phyloP scores from a whole-genome alignment of 2,113 vertebrate species.

The Sapajus apella region DNA sequence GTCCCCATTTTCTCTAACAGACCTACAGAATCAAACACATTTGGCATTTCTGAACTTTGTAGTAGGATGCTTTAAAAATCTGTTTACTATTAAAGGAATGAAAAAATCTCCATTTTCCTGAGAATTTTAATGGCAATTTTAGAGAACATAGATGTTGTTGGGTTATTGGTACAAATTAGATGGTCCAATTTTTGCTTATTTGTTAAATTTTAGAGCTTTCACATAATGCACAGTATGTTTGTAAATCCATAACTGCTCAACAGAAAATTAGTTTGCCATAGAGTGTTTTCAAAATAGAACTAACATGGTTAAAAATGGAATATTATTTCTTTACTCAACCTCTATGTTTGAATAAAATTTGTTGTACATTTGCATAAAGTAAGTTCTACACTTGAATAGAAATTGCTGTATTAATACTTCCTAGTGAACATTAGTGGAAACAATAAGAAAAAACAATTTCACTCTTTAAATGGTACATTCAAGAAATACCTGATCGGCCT shows the following conservation, averaged over 20 bases:
- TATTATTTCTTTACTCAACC: not conserved
- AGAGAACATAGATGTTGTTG: not conserved
- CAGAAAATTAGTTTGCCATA: not conserved
- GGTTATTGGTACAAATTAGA: slow-evolving; percentile 20
- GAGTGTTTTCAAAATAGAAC: not conserved
- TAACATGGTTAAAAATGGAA: not conserved
- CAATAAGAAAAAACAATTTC: not conserved
- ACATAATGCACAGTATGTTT: not conserved
- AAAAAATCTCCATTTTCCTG: slow-evolving; percentile 2
- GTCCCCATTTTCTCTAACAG: slow-evolving; percentile 28
- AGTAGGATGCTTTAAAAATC: slow-evolving; percentile 40
- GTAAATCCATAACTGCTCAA: not conserved
- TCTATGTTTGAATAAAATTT: not conserved
- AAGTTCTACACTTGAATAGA: not conserved
- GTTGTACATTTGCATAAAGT: too few species aligned
- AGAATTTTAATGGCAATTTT: not conserved
- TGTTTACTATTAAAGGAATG: not conserved
- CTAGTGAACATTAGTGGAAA: not conserved
- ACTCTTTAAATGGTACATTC: not conserved
- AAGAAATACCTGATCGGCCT: not conserved
- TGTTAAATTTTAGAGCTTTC: not conserved
- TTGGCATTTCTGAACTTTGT: slow-evolving; percentile 53
- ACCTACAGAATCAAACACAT: slow-evolving; percentile 25
- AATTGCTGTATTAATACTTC: not conserved
- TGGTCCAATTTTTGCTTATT: not conserved